Evolutionary conservation across 2,797 vertebrate species (phyloP).

Genomic region (Gymnothorax javanicus): DNA sequence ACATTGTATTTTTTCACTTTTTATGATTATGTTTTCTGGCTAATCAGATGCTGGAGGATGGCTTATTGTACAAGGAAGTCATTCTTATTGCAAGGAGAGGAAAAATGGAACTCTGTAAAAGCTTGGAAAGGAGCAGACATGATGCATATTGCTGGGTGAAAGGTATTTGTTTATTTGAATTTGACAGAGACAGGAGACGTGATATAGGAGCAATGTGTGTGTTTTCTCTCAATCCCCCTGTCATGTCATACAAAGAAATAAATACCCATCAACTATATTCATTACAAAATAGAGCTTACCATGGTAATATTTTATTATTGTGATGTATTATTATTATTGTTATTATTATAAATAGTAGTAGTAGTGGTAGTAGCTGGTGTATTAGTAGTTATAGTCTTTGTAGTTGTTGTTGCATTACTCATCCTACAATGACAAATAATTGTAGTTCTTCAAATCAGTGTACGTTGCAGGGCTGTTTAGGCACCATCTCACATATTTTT

Average conservation of each 20-base stretch:
- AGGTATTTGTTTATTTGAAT: neutral
- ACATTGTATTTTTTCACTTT: neutral
- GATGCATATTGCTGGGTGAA: neutral
- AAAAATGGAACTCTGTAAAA: neutral
- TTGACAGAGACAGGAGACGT: neutral
- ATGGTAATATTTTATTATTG: too few species aligned
- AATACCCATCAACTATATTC: too few species aligned
- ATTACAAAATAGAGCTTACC: too few species aligned
- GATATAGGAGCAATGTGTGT: neutral
- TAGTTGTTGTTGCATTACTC: neutral
- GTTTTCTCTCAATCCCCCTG: neutral
- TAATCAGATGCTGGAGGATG: neutral
- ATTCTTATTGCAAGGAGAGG: slow-evolving; percentile 35
- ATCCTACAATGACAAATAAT: too few species aligned
- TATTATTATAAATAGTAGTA: neutral
- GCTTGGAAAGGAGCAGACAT: neutral
- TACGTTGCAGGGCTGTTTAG: neutral
- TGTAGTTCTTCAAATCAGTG: neutral
- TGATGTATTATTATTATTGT: neutral
- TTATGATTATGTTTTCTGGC: neutral
- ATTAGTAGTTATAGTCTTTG: neutral
- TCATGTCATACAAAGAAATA: neutral
- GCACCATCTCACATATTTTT: neutral
- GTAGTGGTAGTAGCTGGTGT: neutral
- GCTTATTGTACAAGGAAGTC: slow-evolving; percentile 16